Base-by-base conservation (phyloP, 2,113 vertebrate species). In the Takifugu flavidus region DNA sequence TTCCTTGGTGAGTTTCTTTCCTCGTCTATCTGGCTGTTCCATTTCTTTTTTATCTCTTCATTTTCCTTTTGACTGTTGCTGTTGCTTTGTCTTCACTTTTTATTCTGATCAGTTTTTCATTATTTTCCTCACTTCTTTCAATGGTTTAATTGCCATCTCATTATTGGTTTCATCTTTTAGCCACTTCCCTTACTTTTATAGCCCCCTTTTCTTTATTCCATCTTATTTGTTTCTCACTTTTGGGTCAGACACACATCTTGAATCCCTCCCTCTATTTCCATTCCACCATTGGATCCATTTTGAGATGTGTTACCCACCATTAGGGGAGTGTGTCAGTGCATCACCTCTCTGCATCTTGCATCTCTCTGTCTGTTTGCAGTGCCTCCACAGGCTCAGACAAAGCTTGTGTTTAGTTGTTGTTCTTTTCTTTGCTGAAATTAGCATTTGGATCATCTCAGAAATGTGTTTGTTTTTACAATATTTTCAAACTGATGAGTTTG, bases 1-100 rank as follows among this genome's bases (percentile, higher is more conserved):
- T 76, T 99, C 97, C 83, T 91, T 99, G 96, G 97, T 99, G 93
- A 95, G 95, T 28, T 53, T 50, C 13, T 31, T 7, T 20, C 20
- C 27, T 65, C 20, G 20, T 20, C 12, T 27, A 1, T 27, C 0
- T n/a, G 4, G 6, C 6, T 20, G 4, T 28, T 53, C 13, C 8
- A 25, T 10, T n/a, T 49, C 1, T n/a, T 42, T 31, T 34, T 0
- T 47, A 25, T 4, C 4, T 2, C 10, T 25, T n/a, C 6, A 7
- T 2, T 55, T 27, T 59, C 20, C 20, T 20, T 20, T 20, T 20
- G 20, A 20, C 20, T 20, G 20, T 51, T 31, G 6, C 20, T 20
- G 20, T 51, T 31, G 10, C 11, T 59, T 55, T 70, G 8, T 26
- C 13, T 58, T 39, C 13, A 47, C 4, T 20, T 5, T 54, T 3